These are phyloP conservation scores for Sebastes baramenuke DNA, from an alignment of 2,797 vertebrate genomes.

Conservation along the genomic window DNA sequence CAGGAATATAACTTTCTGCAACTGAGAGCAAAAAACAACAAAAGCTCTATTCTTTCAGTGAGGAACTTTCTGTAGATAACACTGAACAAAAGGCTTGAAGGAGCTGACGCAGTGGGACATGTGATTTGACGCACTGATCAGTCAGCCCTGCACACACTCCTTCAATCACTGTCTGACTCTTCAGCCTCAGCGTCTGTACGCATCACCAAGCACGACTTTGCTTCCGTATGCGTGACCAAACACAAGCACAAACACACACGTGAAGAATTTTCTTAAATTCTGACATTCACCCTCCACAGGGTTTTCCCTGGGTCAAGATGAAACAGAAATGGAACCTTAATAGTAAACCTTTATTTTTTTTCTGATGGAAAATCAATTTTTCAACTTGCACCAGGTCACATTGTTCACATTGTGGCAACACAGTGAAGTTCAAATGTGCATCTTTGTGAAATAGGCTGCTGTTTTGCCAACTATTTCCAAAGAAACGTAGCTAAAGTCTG, in stretches of 20 bases:
- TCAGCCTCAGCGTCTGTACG: constrained; percentile 17
- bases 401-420: neutral
- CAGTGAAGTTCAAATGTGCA: neutral
- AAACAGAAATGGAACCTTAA: neutral
- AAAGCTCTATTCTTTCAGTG: constrained; percentile 12
- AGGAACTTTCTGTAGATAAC: constrained; percentile 39
- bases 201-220: constrained; percentile 2
- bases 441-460: neutral
- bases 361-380: neutral
- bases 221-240: constrained; percentile 1
- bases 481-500: neutral
- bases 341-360: neutral
- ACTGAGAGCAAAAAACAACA: constrained; percentile 9
- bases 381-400: neutral
- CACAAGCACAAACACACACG: neutral
- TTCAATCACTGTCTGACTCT: constrained; percentile 47
- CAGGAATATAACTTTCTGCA: constrained; percentile 52
- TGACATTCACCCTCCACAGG: neutral
- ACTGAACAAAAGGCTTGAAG: neutral
- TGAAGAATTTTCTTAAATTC: neutral
- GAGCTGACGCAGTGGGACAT: constrained; percentile 33
- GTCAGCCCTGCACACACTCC: constrained; percentile 15
- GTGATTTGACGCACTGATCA: constrained; percentile 43
- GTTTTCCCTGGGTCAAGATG: neutral
- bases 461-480: neutral